Evolutionary conservation across 2,797 vertebrate genomes (phyloP).

Genomic region (Smutsia gigantea): DNA sequence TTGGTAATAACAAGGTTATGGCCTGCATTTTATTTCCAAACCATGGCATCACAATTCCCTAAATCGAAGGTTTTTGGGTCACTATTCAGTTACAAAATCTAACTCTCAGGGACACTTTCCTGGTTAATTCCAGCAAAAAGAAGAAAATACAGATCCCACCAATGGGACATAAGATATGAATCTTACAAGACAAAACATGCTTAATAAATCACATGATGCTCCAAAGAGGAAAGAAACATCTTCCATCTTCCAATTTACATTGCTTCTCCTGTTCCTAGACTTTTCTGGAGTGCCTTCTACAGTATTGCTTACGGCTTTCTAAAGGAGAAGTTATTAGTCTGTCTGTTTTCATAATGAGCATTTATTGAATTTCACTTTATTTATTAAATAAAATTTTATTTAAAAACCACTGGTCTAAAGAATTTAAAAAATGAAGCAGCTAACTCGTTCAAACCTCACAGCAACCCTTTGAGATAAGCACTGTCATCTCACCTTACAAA

Average conservation of each 20-base stretch:
- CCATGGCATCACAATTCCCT: not conserved
- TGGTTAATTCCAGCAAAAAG: not conserved
- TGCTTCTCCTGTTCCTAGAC: not conserved
- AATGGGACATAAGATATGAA: not conserved
- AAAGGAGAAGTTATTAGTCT: not conserved
- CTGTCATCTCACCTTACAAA: not conserved
- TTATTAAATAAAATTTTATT: constrained; percentile 32
- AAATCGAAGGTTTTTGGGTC: not conserved
- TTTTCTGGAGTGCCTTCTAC: not conserved
- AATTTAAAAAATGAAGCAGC: not conserved
- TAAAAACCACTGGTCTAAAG: not conserved
- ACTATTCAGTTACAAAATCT: constrained; percentile 3
- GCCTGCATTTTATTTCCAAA: constrained; percentile 28
- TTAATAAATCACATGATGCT: not conserved
- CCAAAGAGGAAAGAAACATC: not conserved
- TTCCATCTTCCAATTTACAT: not conserved
- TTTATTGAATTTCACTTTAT: not conserved
- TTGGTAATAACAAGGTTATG: not conserved
- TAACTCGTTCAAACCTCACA: not conserved
- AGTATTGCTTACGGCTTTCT: not conserved
- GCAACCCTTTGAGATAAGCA: not conserved
- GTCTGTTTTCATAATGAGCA: not conserved
- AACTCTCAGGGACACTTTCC: not conserved
- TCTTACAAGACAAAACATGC: not conserved
- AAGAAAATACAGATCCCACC: not conserved